These are phyloP conservation scores for Apaloderma vittatum DNA, from an alignment of 2,113 vertebrate genomes.

Conservation along the genomic window DNA sequence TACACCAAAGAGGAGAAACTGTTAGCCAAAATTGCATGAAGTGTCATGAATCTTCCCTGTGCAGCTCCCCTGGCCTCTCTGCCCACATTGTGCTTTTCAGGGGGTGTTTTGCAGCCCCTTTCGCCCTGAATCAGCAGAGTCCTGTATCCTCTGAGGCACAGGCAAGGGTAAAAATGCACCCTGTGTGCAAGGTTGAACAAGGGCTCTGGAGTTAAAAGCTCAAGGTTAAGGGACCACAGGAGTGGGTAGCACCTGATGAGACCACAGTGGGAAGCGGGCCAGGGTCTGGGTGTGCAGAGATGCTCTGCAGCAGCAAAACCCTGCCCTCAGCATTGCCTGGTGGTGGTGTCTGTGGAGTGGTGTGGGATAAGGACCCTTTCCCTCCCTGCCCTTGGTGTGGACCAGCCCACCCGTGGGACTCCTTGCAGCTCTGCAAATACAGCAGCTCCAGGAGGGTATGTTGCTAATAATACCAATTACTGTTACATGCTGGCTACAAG, in stretches of 20 bases:
- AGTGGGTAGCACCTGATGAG: no score
- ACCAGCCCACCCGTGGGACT: neutral
- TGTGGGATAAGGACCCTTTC: neutral
- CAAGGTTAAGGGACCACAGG: neutral
- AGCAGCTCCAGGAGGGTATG: neutral
- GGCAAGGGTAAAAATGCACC: neutral
- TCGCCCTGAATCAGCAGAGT: neutral
- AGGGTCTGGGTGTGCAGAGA: neutral
- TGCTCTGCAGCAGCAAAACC: neutral
- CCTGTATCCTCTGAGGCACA: neutral
- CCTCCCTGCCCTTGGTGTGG: neutral
- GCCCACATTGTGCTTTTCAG: accelerated
- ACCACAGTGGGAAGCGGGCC: accelerated
- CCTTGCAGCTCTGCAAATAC: constrained; percentile 28
- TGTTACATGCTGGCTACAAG: constrained; percentile 64
- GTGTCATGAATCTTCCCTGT: neutral
- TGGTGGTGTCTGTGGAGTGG: accelerated
- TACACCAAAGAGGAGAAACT: neutral
- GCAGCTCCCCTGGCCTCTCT: neutral
- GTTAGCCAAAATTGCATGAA: neutral
- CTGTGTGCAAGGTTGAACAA: accelerated
- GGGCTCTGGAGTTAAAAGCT: neutral
- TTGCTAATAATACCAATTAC: constrained; percentile 74
- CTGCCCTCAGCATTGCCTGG: accelerated
- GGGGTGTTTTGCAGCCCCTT: neutral